Conservation (phyloP, 2,888 invertebrate species). For the Calliopum simillimum region DNA sequence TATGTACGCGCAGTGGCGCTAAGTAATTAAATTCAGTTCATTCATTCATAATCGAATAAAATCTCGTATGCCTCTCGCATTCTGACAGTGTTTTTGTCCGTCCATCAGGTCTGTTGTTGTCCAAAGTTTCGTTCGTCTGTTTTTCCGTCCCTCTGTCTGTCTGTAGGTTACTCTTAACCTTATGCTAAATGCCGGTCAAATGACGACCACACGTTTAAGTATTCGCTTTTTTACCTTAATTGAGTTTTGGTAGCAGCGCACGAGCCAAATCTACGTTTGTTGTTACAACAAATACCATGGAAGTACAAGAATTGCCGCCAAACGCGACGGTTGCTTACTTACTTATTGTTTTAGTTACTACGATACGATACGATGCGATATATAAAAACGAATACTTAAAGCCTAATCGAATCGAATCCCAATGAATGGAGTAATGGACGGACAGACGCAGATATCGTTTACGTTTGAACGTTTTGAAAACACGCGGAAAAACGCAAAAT, state of each 20-base stretch:
- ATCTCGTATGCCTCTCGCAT: constrained; percentile 6
- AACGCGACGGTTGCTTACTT: not conserved
- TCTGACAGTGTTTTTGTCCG: not conserved
- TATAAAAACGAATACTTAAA: constrained; percentile 1
- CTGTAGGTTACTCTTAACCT: not conserved
- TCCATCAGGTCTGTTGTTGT: not conserved
- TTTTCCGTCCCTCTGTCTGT: not conserved
- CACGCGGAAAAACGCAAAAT: constrained; percentile 34
- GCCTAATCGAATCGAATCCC: constrained; percentile 7
- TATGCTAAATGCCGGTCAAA: not conserved
- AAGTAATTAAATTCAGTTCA: constrained; percentile 33
- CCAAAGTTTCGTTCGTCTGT: not conserved
- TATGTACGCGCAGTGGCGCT: not conserved
- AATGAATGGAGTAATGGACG: not conserved
- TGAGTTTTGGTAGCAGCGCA: constrained; percentile 1
- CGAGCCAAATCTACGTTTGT: not conserved
- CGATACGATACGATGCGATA: too few species aligned
- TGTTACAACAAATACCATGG: too few species aligned
- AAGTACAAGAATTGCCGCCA: constrained; percentile 5
- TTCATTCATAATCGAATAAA: constrained; percentile 37
- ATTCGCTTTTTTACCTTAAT: not conserved
- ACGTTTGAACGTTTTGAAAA: not conserved
- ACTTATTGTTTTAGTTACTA: not conserved
- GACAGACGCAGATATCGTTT: not conserved
- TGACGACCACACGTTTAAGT: constrained; percentile 16